These are phyloP conservation scores for Dermatemys mawii DNA, from an alignment of 2,113 vertebrate species.

Conservation along the genomic window DNA sequence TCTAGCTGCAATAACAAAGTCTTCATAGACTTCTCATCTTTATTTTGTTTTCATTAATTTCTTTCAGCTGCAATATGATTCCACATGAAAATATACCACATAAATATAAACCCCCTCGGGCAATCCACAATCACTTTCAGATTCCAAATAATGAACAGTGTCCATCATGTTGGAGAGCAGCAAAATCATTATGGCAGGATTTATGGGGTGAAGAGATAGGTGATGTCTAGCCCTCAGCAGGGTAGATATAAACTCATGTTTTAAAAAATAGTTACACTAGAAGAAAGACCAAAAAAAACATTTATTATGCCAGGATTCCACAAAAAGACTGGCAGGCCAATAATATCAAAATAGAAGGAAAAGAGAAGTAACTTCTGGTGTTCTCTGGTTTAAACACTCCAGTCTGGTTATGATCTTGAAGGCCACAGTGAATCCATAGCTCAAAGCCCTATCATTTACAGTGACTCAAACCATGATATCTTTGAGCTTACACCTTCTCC, in stretches of 20 bases:
- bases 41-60: not conserved
- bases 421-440: not conserved
- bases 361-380: not conserved
- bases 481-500: not conserved
- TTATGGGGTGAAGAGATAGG: not conserved
- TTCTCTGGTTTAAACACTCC: not conserved
- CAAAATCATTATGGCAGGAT: not conserved
- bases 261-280: not conserved
- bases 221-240: not conserved
- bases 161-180: not conserved
- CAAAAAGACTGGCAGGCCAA: not conserved
- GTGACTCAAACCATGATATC: not conserved
- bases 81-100: fast-evolving
- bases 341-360: not conserved
- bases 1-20: not conserved
- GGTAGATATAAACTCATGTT: not conserved
- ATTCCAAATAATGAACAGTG: not conserved
- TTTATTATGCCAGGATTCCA: not conserved
- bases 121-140: not conserved
- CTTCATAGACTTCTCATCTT: not conserved
- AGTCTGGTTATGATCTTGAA: not conserved
- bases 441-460: not conserved
- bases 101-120: fast-evolving
- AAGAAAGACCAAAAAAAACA: not conserved
- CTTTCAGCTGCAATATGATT: not conserved